These are phyloP conservation scores for Sebastes fasciatus DNA, from an alignment of 2,113 vertebrate genomes.

Conservation along the genomic window DNA sequence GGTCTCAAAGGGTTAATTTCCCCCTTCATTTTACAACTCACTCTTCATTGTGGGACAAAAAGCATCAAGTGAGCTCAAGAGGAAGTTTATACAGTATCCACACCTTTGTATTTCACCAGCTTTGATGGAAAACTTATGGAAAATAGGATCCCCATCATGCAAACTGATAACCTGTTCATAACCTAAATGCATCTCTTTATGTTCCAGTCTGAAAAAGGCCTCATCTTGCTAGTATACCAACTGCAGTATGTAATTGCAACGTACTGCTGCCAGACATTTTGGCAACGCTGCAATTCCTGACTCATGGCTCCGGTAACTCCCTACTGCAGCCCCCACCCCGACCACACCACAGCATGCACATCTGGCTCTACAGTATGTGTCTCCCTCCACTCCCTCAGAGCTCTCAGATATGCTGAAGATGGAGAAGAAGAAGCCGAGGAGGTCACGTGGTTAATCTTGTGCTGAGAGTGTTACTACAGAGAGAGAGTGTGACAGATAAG, in stretches of 20 bases:
- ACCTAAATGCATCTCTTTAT: not conserved
- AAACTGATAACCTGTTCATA: not conserved
- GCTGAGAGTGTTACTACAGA: not conserved
- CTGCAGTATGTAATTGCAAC: constrained; percentile 12
- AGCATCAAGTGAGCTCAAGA: too few relatives aligned
- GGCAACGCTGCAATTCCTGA: constrained; percentile 10
- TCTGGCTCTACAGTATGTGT: not conserved
- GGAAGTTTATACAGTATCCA: not conserved
- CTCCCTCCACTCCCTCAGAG: constrained; percentile 13
- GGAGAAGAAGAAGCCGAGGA: constrained; percentile 66
- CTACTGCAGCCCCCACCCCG: not conserved
- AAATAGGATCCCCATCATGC: too few relatives aligned
- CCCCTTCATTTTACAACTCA: too few relatives aligned
- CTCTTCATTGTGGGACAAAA: too few relatives aligned
- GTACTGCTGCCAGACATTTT: constrained; percentile 22
- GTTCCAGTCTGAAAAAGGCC: not conserved
- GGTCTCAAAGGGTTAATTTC: too few relatives aligned
- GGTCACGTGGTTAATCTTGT: not conserved
- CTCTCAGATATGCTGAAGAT: constrained; percentile 54
- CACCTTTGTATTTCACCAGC: not conserved
- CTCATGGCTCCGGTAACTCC: constrained; percentile 21
- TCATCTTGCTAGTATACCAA: not conserved
- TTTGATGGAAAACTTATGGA: not conserved
- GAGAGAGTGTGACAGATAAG: not conserved
- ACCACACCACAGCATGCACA: not conserved